Percentiles rank a stretch among this genome's conserved stretches.
These are phyloP conservation scores for Leucophenga varia DNA, from an alignment of 1,140 invertebrate genomes.

Conservation along the genomic window DNA sequence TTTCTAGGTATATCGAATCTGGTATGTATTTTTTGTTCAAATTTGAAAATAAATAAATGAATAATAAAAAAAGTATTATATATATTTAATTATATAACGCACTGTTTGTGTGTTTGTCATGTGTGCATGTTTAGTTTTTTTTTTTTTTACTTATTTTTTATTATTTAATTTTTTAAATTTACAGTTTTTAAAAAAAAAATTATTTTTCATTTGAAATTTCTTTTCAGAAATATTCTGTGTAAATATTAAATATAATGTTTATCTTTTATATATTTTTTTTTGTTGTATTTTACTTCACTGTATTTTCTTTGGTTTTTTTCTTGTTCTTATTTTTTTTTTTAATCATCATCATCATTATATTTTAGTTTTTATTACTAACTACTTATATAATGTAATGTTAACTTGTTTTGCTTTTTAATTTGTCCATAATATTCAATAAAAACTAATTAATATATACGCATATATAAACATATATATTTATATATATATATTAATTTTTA, in stretches of 20 bases:
- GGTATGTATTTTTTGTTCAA: too few species aligned
- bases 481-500: slow-evolving; percentile 9
- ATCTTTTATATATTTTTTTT: slow-evolving; percentile 3
- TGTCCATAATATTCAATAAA: slow-evolving; percentile 47
- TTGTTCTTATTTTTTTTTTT: slow-evolving; percentile 4
- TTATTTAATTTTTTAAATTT: not conserved
- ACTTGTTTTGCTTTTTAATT: slow-evolving; percentile 57
- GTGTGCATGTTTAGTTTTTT: not conserved
- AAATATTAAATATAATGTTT: slow-evolving; percentile 7
- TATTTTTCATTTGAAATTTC: too few species aligned
- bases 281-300: slow-evolving; percentile 3
- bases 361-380: slow-evolving; percentile 48
- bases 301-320: not conserved
- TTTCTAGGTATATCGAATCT: too few species aligned
- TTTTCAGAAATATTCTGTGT: too few species aligned
- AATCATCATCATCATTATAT: slow-evolving; percentile 1
- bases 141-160: not conserved
- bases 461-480: not conserved
- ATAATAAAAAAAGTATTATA: too few species aligned
- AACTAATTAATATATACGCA: slow-evolving; percentile 17
- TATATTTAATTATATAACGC: too few species aligned
- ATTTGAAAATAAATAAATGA: too few species aligned
- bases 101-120: too few species aligned
- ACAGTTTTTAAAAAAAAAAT: too few species aligned
- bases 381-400: slow-evolving; percentile 57